Evolutionary conservation across 2,888 invertebrate species (phyloP).

Genomic region (Aquatica leii): DNA sequence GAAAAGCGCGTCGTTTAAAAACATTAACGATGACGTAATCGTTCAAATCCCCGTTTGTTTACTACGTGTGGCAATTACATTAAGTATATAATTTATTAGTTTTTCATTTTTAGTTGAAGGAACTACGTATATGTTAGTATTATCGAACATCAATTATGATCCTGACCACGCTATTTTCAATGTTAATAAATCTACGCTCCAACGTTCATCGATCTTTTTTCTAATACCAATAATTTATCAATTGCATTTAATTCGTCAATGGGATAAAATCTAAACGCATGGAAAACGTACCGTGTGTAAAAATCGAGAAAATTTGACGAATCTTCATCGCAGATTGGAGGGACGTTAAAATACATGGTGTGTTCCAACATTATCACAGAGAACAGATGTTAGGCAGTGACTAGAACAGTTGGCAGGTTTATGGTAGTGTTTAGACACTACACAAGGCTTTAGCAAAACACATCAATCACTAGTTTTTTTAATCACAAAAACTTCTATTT

Average conservation of each 20-base stretch:
- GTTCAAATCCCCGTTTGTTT: no score
- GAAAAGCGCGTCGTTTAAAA: no score
- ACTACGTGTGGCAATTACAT: no score
- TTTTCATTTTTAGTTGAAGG: neutral
- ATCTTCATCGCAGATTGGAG: constrained; percentile 55
- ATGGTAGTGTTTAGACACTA: constrained; percentile 31
- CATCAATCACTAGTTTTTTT: constrained; percentile 26
- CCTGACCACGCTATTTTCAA: constrained; percentile 11
- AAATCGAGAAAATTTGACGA: constrained; percentile 59
- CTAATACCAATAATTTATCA: neutral
- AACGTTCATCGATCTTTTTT: neutral
- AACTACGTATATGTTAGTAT: neutral
- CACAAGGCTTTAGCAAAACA: constrained; percentile 31
- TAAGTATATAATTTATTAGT: no score
- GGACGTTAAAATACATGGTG: constrained; percentile 58
- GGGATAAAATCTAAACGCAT: neutral
- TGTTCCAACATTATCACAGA: constrained; percentile 52
- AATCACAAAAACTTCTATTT: constrained; percentile 13
- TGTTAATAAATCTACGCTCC: neutral
- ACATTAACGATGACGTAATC: no score
- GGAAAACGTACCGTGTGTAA: constrained; percentile 56
- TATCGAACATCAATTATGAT: neutral
- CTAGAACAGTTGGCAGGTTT: constrained; percentile 40
- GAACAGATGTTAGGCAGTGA: constrained; percentile 42
- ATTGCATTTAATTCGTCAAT: neutral